phyloP scores from a whole-genome alignment of 2,888 invertebrate genomes.

The Lutraria lutraria region DNA sequence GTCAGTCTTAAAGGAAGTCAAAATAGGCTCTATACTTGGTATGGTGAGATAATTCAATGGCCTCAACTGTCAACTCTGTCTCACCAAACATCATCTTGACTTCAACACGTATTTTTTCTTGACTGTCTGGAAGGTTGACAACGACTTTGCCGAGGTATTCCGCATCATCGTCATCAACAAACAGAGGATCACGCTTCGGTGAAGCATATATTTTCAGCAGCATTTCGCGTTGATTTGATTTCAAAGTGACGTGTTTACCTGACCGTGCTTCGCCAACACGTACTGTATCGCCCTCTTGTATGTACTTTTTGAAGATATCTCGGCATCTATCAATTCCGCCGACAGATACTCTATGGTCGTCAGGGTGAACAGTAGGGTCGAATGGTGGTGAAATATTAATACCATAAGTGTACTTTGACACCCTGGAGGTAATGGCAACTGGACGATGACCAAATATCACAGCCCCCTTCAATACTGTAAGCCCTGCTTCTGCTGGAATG shows the following conservation, averaged over 20 bases:
- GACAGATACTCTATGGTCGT: slow-evolving; percentile 57
- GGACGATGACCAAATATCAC: slow-evolving; percentile 71
- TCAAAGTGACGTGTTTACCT: slow-evolving; percentile 70
- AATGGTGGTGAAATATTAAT: slow-evolving; percentile 62
- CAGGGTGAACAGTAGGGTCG: slow-evolving; percentile 54
- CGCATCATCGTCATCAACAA: slow-evolving; percentile 70
- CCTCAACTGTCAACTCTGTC: slow-evolving; percentile 75
- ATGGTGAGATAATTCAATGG: slow-evolving; percentile 63
- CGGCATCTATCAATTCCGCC: slow-evolving; percentile 68
- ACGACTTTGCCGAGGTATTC: slow-evolving; percentile 72
- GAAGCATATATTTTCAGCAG: slow-evolving; percentile 72
- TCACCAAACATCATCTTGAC: slow-evolving; percentile 76
- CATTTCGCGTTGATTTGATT: slow-evolving; percentile 71
- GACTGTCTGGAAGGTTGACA: slow-evolving; percentile 69
- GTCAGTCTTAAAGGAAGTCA: slow-evolving; percentile 62
- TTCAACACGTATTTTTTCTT: slow-evolving; percentile 69
- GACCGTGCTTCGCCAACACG: slow-evolving; percentile 66
- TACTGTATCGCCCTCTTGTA: slow-evolving; percentile 66
- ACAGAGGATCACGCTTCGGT: slow-evolving; percentile 63
- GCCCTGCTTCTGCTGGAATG: slow-evolving; percentile 67
- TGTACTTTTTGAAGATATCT: slow-evolving; percentile 73
- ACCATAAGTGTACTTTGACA: slow-evolving; percentile 70
- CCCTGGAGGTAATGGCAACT: slow-evolving; percentile 59
- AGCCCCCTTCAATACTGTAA: slow-evolving; percentile 70
- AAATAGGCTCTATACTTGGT: slow-evolving; percentile 69